A percentile compares a stretch with the other conserved stretches of the same genome.
Conservation (phyloP, 2,888 invertebrate species). For the Athrips mouffetella region DNA sequence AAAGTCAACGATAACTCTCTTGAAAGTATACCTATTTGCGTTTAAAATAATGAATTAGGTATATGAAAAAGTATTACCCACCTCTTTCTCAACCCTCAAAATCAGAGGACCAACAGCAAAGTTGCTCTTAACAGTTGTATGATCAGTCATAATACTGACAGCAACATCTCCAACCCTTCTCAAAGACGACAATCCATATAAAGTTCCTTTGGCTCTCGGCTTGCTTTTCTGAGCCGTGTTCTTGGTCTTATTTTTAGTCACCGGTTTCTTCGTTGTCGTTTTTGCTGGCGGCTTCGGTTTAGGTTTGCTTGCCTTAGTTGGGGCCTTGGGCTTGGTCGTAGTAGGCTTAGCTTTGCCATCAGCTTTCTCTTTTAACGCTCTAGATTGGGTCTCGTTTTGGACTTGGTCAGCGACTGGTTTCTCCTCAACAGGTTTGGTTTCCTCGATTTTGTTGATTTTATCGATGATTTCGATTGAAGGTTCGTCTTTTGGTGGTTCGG, state of each 20-base stretch:
- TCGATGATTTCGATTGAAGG: constrained; percentile 39
- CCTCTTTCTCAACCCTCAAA: constrained; percentile 87
- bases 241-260: constrained; percentile 50
- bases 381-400: constrained; percentile 39
- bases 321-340: constrained; percentile 37
- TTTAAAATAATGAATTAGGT: no score
- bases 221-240: constrained; percentile 66
- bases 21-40: no score
- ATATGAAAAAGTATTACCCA: constrained; percentile 40
- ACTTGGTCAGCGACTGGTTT: constrained; percentile 30
- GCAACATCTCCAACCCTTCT: constrained; percentile 88
- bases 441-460: constrained; percentile 38
- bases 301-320: constrained; percentile 45
- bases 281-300: constrained; percentile 55
- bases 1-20: neutral
- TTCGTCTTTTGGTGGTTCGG: constrained; percentile 32
- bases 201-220: constrained; percentile 85
- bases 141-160: constrained; percentile 87
- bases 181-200: constrained; percentile 88
- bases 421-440: constrained; percentile 30
- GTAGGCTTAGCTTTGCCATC: constrained; percentile 60
- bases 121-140: constrained; percentile 89
- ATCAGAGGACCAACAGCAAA: constrained; percentile 89
- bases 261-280: constrained; percentile 55
- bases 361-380: constrained; percentile 54